Conservation (phyloP, 2,888 invertebrate species). For the Nyleta sp. region DNA sequence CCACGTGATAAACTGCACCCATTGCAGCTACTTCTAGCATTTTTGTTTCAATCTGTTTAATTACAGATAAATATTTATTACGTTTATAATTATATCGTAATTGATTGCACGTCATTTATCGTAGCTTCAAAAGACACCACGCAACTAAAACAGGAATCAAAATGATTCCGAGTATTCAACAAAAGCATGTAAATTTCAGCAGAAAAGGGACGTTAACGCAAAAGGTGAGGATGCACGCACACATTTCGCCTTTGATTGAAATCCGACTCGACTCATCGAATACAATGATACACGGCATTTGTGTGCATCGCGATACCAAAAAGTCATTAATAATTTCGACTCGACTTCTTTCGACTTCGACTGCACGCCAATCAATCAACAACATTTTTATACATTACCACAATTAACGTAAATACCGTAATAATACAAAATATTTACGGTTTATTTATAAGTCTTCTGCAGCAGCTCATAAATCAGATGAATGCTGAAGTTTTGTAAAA, state of each 20-base stretch:
- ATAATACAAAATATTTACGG: slow-evolving; percentile 18
- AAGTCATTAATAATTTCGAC: slow-evolving; percentile 36
- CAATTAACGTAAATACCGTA: slow-evolving; percentile 20
- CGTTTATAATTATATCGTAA: slow-evolving; percentile 9
- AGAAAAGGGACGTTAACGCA: slow-evolving; percentile 9
- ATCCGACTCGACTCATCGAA: slow-evolving; percentile 10
- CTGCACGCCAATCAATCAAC: slow-evolving; percentile 28
- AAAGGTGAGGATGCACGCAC: slow-evolving; percentile 27
- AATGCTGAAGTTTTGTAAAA: too few species aligned
- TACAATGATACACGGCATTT: slow-evolving; percentile 29
- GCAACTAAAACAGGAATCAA: not conserved
- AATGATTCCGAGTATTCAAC: slow-evolving; percentile 18
- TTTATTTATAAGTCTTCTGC: not conserved
- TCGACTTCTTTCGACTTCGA: slow-evolving; percentile 12
- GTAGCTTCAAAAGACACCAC: not conserved
- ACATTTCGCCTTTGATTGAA: slow-evolving; percentile 19
- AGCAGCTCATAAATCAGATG: slow-evolving; percentile 10
- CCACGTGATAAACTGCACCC: slow-evolving; percentile 27
- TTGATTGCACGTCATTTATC: slow-evolving; percentile 24
- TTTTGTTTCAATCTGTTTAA: slow-evolving; percentile 38
- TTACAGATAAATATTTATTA: slow-evolving; percentile 32
- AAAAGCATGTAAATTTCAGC: slow-evolving; percentile 31
- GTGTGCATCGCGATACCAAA: slow-evolving; percentile 5
- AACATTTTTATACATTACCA: not conserved
- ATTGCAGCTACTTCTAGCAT: slow-evolving; percentile 6